Evolutionary conservation across 2,797 vertebrate genomes (phyloP).

Genomic region (Sebastes cheni): DNA sequence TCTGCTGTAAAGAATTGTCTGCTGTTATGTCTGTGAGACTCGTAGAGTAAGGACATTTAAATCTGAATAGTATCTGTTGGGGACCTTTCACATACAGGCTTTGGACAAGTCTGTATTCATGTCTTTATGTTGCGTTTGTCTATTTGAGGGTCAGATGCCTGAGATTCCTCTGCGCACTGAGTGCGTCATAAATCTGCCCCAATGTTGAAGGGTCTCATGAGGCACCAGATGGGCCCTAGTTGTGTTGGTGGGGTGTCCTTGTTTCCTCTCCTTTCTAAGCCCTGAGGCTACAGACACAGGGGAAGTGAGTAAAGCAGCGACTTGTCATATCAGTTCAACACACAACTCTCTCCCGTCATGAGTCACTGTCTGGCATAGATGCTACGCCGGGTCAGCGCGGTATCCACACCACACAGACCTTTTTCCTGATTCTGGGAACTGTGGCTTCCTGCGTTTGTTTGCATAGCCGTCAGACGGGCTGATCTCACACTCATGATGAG

Average conservation of each 20-base stretch:
- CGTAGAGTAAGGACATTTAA: not conserved
- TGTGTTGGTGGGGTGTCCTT: slow-evolving; percentile 27
- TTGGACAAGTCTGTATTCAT: not conserved
- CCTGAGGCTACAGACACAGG: slow-evolving; percentile 35
- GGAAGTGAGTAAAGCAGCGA: slow-evolving; percentile 41
- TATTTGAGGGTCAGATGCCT: slow-evolving; percentile 57
- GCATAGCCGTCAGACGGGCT: slow-evolving; percentile 54
- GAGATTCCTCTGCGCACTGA: slow-evolving; percentile 66
- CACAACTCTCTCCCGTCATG: slow-evolving; percentile 33
- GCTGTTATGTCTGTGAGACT: slow-evolving; percentile 14
- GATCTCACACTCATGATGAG: slow-evolving; percentile 50
- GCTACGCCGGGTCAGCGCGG: slow-evolving; percentile 12
- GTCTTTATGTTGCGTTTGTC: slow-evolving; percentile 28
- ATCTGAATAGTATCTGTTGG: slow-evolving; percentile 3
- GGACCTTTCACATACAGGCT: not conserved
- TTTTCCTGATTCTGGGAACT: slow-evolving; percentile 49
- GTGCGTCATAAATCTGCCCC: slow-evolving; percentile 65
- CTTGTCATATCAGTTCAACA: slow-evolving; percentile 53
- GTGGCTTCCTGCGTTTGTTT: slow-evolving; percentile 71
- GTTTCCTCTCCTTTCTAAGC: slow-evolving; percentile 22
- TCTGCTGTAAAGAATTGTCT: slow-evolving; percentile 6
- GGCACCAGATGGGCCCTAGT: slow-evolving; percentile 38
- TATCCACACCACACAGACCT: slow-evolving; percentile 5
- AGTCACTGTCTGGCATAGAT: slow-evolving; percentile 70
- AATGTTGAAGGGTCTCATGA: slow-evolving; percentile 49